These are phyloP conservation scores for Dolomedes plantarius DNA, from an alignment of 2,888 invertebrate species.

Conservation along the genomic window DNA sequence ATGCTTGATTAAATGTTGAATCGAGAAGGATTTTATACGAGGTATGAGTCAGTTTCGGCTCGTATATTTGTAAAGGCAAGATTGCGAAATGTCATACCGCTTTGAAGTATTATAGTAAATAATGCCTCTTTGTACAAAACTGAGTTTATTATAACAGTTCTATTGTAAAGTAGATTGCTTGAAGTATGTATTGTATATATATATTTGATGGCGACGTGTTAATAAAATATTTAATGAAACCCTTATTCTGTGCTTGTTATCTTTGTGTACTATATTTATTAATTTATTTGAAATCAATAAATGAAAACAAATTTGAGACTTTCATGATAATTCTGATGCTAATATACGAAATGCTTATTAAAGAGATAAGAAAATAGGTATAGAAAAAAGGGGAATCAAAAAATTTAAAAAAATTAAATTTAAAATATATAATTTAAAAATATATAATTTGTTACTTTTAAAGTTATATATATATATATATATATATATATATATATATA, in stretches of 20 bases:
- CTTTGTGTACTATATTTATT: background rate
- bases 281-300: no score
- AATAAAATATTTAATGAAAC: conserved; percentile 28
- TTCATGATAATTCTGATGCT: no score
- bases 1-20: background rate
- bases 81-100: background rate
- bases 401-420: no score
- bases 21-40: conserved; percentile 6
- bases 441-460: no score
- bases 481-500: no score
- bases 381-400: no score
- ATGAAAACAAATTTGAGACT: no score
- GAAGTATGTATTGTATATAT: conserved; percentile 52
- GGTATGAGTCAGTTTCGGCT: conserved; percentile 47
- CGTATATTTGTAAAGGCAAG: background rate
- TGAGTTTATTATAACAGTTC: conserved; percentile 30
- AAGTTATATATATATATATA: no score
- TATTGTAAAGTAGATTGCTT: conserved; percentile 63
- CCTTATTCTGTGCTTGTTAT: background rate
- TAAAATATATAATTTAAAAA: no score
- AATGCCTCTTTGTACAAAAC: conserved; percentile 46
- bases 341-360: no score
- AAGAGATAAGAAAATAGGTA: no score
- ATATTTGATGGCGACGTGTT: conserved; percentile 54
- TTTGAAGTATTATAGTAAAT: conserved; percentile 38